Percentiles rank a stretch among this genome's conserved stretches.
These are phyloP conservation scores for Prochilodus magdalenae DNA, from an alignment of 2,113 vertebrate genomes.

Conservation along the genomic window DNA sequence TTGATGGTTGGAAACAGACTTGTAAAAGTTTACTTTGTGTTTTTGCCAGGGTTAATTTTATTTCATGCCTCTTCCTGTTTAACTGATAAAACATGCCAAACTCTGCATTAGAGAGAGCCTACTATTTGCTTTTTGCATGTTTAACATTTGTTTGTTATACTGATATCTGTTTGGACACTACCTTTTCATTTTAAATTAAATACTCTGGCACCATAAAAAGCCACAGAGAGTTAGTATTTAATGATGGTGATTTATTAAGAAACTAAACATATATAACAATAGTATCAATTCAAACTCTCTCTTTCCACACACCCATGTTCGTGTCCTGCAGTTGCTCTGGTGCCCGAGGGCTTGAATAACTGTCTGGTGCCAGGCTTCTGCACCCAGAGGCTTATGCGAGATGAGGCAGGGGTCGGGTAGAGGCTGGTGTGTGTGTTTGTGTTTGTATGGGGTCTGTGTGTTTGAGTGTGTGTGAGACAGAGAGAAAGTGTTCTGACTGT, in stretches of 20 bases:
- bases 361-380: constrained; percentile 82
- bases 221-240: no score
- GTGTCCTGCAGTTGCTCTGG: constrained; percentile 71
- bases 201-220: neutral
- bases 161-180: neutral
- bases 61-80: no score
- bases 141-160: neutral
- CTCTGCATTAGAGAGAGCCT: neutral
- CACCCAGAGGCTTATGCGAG: constrained; percentile 75
- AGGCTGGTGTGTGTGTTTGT: constrained; percentile 45
- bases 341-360: constrained; percentile 77
- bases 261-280: constrained; percentile 28
- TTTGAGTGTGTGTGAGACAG: neutral
- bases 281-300: constrained; percentile 21
- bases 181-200: neutral
- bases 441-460: constrained; percentile 15
- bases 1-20: no score
- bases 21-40: no score
- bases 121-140: neutral
- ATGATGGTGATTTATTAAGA: neutral
- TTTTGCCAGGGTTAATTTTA: no score
- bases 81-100: no score
- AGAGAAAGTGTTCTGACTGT: neutral
- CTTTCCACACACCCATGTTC: constrained; percentile 19
- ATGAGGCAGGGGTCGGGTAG: constrained; percentile 74